Base-by-base conservation (phyloP, 2,797 vertebrate species). In the Stomatorhinus walkeri region DNA sequence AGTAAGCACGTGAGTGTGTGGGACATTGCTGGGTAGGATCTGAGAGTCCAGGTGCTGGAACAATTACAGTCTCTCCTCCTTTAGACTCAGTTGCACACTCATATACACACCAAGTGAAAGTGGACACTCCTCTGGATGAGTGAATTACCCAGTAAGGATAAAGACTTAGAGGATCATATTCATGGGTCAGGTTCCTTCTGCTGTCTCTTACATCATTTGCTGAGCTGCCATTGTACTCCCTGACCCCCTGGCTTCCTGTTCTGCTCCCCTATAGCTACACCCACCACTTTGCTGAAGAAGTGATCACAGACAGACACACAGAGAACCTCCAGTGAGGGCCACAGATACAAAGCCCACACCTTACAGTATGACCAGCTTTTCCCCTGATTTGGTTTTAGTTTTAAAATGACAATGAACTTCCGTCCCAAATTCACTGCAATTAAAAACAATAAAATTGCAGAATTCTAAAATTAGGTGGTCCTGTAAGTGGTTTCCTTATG, bases 141-240 rank as follows among this genome's bases (percentile, higher is more conserved):
- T 59, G 7, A 94, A 92, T 97, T 97, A 97, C 95, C 94, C 92
- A 91, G 92, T 92, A 93, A 90, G 51, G 3, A 90, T 90, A 93
- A 96, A 96, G 96, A 96, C 72, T 96, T 94, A 95, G 94, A 92
- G 96, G 95, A 96, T 97, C 95, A 93, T 93, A 94, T 97, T 97
- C 95, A 96, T 93, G 90, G 94, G 95, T 96, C 94, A 92, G 91
- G 94, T 95, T 95, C 95, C 93, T 94, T 87, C 89, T 24, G 87
- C 88, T 90, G 90, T 81, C 88, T 90, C 76, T 88, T 88, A 79
- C 61, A 94, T 72, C 93, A 93, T 92, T 91, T 86, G 94, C 93
- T 94, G 94, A 1, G 90, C 94, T 93, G 91, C 92, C 56, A 90
- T 94, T 92, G 93, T 93, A 93, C 94, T 95, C 49, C 19, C 5